Percentiles rank a stretch among this genome's conserved stretches.
Evolutionary conservation across 2,888 invertebrate species (phyloP).

Genomic region (Syrista parreyssii): DNA sequence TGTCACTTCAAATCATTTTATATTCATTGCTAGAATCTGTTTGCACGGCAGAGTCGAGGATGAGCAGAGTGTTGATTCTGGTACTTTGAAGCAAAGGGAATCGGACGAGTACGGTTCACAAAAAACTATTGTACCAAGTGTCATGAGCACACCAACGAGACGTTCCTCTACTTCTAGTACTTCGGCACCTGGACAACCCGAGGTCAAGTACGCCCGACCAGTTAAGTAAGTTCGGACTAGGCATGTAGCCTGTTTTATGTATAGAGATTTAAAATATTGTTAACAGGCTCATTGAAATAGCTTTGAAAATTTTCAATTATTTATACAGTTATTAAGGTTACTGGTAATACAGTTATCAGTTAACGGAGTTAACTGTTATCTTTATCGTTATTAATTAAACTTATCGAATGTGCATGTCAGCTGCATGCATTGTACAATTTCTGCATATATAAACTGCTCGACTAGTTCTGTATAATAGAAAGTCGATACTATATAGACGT

Average conservation of each 20-base stretch:
- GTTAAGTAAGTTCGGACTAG: slow-evolving; percentile 55
- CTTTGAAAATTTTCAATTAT: neutral
- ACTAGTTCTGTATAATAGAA: neutral
- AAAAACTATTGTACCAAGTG: slow-evolving; percentile 47
- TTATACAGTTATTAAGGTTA: neutral
- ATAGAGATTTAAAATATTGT: neutral
- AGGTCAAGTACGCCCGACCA: slow-evolving; percentile 61
- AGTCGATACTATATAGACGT: neutral
- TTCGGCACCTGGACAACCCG: slow-evolving; percentile 49
- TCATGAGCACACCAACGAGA: slow-evolving; percentile 44
- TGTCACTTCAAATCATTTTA: neutral
- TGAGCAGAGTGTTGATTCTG: slow-evolving; percentile 44
- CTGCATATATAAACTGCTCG: neutral
- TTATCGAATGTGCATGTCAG: neutral
- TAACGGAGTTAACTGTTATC: neutral
- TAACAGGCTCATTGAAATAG: neutral
- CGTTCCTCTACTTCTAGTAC: slow-evolving; percentile 46
- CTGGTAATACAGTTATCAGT: neutral
- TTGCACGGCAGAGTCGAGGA: slow-evolving; percentile 42
- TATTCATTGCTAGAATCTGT: neutral
- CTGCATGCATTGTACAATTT: neutral
- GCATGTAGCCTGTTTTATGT: slow-evolving; percentile 30
- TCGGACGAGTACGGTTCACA: slow-evolving; percentile 47
- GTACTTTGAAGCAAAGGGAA: slow-evolving; percentile 45
- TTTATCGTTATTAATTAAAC: neutral